These are phyloP conservation scores for Volucella bombylans DNA, from an alignment of 2,888 invertebrate genomes.

Conservation along the genomic window DNA sequence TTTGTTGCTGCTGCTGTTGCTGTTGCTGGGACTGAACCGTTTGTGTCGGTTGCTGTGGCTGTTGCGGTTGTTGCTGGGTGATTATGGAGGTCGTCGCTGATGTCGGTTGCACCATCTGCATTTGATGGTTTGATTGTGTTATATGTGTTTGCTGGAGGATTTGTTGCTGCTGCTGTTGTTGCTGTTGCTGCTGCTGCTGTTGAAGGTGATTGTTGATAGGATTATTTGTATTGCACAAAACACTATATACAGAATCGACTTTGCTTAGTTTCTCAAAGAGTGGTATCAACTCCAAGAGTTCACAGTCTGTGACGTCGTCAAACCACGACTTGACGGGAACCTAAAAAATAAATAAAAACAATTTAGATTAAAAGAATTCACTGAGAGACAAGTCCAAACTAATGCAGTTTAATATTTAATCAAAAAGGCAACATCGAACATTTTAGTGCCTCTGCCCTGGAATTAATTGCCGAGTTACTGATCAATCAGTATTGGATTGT, in stretches of 20 bases:
- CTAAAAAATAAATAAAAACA: constrained; percentile 83
- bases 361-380: background rate
- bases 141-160: constrained; percentile 75
- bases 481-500: too few relatives aligned
- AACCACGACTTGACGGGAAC: constrained; percentile 99
- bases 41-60: constrained; percentile 70
- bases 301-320: constrained; percentile 98
- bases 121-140: constrained; percentile 76
- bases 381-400: too few relatives aligned
- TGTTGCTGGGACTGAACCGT: constrained; percentile 72
- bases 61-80: constrained; percentile 78
- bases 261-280: constrained; percentile 98
- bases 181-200: constrained; percentile 75
- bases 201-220: constrained; percentile 84
- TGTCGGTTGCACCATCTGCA: constrained; percentile 76
- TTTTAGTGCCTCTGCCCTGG: too few relatives aligned
- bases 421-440: too few relatives aligned
- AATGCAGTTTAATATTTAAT: too few relatives aligned
- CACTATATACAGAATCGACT: constrained; percentile 98
- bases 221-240: constrained; percentile 95
- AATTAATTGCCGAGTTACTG: too few relatives aligned
- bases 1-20: constrained; percentile 76
- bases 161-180: constrained; percentile 77
- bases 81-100: constrained; percentile 81
- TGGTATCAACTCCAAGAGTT: constrained; percentile 97